Evolutionary conservation across 2,888 invertebrate genomes (phyloP), one percentile per base, ranked within the genome.

Genomic region (Trichopria drosophilae): DNA sequence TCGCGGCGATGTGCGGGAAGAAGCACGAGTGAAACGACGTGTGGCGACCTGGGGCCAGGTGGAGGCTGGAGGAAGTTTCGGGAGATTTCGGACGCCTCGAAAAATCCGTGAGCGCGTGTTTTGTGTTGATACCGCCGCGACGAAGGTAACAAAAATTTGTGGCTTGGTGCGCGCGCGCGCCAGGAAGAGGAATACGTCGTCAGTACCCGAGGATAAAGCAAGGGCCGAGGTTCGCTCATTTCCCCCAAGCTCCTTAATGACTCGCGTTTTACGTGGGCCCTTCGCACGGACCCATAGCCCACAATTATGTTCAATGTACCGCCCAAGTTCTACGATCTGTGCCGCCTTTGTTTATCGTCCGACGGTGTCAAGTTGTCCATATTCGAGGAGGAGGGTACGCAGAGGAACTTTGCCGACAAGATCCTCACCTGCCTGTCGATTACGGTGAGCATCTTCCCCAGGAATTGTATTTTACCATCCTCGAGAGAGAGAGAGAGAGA

Each of bases 311-410:
- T 87, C 86, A 86, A 86, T 84, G 87, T 90, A 85, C 90, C 90
- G 84, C 85, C 86, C 83, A 90, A 90, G 85, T 90, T 89, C 83
- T 88, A 88, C 84, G 88, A 88, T 85, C 86, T 91, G 82, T 90
- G 90, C 87, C 89, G 90, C 82, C 87, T 91, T 84, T 91, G 90
- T 85, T 87, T 91, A 85, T 88, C 89, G 80, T 72, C 75, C 65
- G 77, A 84, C 82, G 87, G 87, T 82, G 83, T 82, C 80, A 84
- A 83, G 80, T 81, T 85, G 79, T 84, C 84, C 81, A 84, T 86
- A 80, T 87, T 86, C 79, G 85, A 85, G 78, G 84, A 84, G 81
- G 84, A 84, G 80, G 85, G 83, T 79, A 80, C 82, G 76, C 83
- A 84, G 78, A 81, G 83, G 71, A 82, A 80, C 71, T 82, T 83